Percentiles rank a stretch among this genome's conserved stretches.
Evolutionary conservation across 2,113 vertebrate species (phyloP).

Genomic region (Eira barbara): DNA sequence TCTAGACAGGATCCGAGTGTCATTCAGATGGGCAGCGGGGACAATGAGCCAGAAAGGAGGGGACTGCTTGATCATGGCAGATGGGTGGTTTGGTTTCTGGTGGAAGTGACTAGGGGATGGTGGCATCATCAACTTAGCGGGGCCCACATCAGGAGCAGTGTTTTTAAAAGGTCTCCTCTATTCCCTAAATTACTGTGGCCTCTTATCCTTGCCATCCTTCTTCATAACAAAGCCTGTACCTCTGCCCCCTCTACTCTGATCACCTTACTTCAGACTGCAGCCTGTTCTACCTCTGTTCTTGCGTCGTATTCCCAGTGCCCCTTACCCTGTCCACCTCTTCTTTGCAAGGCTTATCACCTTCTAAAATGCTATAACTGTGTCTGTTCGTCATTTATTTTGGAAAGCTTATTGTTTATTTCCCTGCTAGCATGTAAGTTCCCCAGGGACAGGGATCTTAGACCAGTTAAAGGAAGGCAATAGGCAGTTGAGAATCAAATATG

Average conservation of each 20-base stretch:
- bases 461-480: neutral
- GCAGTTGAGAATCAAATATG: neutral
- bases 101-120: neutral
- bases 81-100: neutral
- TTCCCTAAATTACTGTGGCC: neutral
- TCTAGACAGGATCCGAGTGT: neutral
- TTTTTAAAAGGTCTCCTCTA: neutral
- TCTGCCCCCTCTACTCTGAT: neutral
- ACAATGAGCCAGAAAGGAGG: neutral
- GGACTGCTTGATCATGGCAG: neutral
- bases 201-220: neutral
- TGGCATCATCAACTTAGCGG: neutral
- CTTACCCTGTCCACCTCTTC: neutral
- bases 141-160: neutral
- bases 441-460: neutral
- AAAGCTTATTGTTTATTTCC: neutral
- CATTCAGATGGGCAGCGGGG: neutral
- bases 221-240: neutral
- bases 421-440: neutral
- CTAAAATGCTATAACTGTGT: neutral
- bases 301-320: neutral
- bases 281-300: neutral
- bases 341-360: neutral
- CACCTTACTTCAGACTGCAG: neutral
- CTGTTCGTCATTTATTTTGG: neutral